Evolutionary conservation across 2,797 vertebrate genomes (phyloP).

Genomic region (Malurus leucopterus): DNA sequence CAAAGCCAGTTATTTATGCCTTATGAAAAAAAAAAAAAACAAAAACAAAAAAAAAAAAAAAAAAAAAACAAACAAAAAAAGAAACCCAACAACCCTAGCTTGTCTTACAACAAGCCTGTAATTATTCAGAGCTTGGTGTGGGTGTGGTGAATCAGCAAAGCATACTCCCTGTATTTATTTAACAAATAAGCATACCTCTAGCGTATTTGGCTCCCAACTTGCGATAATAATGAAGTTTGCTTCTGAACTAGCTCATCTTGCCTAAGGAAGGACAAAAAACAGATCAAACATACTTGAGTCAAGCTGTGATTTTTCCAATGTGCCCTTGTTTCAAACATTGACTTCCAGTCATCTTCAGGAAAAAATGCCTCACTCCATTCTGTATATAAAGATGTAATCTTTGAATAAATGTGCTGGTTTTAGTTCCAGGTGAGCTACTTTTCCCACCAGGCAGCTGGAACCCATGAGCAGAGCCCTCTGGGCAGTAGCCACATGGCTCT

Average conservation of each 20-base stretch:
- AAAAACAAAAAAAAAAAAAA: too few species aligned
- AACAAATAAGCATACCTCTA: constrained; percentile 40
- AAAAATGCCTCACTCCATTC: not conserved
- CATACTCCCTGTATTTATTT: constrained; percentile 41
- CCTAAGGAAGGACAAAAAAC: constrained; percentile 6
- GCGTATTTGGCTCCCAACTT: not conserved
- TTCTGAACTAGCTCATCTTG: constrained; percentile 21
- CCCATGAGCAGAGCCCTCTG: not conserved
- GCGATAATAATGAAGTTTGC: not conserved
- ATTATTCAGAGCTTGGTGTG: constrained; percentile 7
- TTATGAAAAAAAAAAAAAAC: not conserved
- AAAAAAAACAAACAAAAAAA: too few species aligned
- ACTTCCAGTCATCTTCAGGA: not conserved
- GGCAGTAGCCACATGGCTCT: not conserved
- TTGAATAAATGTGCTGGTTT: not conserved
- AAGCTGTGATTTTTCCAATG: not conserved
- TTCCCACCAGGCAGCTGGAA: not conserved
- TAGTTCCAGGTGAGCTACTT: not conserved
- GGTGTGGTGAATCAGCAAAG: constrained; percentile 37
- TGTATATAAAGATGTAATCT: not conserved
- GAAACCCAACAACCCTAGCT: not conserved
- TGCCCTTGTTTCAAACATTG: not conserved
- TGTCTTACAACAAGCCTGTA: constrained; percentile 18
- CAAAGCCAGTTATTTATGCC: constrained; percentile 9
- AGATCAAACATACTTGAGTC: not conserved